Evolutionary conservation across 2,113 vertebrate species (phyloP), one percentile per base, ranked within the genome.

Genomic region (Panthera tigris): DNA sequence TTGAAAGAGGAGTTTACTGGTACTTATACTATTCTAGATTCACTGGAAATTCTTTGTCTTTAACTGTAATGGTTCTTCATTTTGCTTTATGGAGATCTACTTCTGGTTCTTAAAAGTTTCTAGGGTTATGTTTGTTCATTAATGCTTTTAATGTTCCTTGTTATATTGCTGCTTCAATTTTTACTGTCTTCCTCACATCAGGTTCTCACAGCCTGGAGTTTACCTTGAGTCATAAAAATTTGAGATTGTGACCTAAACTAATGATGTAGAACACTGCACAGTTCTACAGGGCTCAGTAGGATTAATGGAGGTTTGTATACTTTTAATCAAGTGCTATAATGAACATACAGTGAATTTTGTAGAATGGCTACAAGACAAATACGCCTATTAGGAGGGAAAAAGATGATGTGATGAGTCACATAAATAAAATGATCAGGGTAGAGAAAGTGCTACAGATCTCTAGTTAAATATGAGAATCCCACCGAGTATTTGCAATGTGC

Each of bases 41-140:
- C 86, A 83, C 48, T 95, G 66, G 92, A 95, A 97, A 96, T 83
- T 7, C 9, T 97, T 96, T 95, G 23, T 86, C 92, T 98, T 94
- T 90, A 96, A 87, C 23, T 66, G 48, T 74, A 96, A 95, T 0
- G 0, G 52, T 83, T 97, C 63, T 94, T 98, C 85, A 76, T 97
- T 97, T 98, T 98, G 97, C 91, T 98, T 98, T 95, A 92, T 31
- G 36, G 80, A 81, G 7, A 91, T 57, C 9, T 95, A 73, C 79
- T 98, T 90, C 90, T 63, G 23, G 41, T 97, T 97, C 82, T 71
- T 95, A 92, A 94, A 93, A 88, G 89, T 95, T 98, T 95, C 23
- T 63, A 82, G 94, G 0, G 5, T 94, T 97, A 63, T 97, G 94
- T 96, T 97, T 97, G 81, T 88, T 98, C 98, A 97, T 98, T 98